These are phyloP conservation scores for Epizoanthus rinbou DNA, from an alignment of 92 coral and sea anemone genomes.

Conservation along the genomic window DNA sequence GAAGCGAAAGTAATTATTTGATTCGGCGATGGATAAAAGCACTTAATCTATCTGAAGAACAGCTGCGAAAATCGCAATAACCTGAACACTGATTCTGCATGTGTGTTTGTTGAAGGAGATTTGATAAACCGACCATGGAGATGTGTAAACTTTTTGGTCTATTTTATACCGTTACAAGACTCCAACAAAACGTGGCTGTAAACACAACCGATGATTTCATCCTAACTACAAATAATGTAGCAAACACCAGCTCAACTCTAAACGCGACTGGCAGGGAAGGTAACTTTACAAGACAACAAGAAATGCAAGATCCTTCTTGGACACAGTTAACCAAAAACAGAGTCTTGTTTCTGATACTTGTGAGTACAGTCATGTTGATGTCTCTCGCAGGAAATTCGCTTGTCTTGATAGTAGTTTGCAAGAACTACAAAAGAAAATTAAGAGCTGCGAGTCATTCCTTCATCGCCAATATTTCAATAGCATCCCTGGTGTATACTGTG, in stretches of 20 bases:
- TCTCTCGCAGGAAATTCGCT: conserved; percentile 19
- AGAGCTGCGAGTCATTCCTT: conserved; percentile 15
- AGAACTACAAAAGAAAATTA: neutral
- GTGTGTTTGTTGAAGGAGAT: too few species aligned
- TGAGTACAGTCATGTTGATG: neutral
- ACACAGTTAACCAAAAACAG: neutral
- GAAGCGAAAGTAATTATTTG: too few species aligned
- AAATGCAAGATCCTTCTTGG: neutral
- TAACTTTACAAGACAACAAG: neutral
- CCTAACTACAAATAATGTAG: neutral
- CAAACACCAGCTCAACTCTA: neutral
- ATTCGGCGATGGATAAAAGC: too few species aligned
- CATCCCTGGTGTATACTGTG: conserved; percentile 13
- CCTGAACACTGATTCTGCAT: too few species aligned
- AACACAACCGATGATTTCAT: neutral
- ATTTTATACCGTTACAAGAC: neutral
- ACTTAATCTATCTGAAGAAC: too few species aligned
- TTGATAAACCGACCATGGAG: neutral
- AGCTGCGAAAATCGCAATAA: too few species aligned
- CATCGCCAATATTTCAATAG: conserved; percentile 23
- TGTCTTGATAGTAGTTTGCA: neutral
- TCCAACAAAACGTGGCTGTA: neutral
- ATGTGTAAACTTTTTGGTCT: neutral
- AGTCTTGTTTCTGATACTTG: neutral
- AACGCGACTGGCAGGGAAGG: neutral